These are phyloP conservation scores for Crambe crambe DNA, from an alignment of 37 sponge, comb jelly and placozoan species.

Conservation along the genomic window DNA sequence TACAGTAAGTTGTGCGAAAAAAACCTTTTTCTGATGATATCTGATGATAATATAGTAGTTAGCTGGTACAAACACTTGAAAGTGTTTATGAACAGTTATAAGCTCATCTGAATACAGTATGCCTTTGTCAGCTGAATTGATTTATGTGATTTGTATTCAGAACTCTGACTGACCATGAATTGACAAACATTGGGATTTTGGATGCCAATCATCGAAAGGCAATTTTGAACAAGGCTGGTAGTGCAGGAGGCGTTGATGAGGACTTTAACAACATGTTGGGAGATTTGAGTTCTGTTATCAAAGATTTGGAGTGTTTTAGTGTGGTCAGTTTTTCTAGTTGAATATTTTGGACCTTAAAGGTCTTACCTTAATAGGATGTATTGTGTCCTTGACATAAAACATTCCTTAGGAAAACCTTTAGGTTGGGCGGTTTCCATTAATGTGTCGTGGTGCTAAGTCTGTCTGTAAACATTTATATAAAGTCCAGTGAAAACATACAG, in stretches of 20 bases:
- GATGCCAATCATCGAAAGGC: constrained; percentile 46
- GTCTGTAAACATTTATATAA: background rate
- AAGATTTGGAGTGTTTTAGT: constrained; percentile 57
- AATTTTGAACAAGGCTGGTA: constrained; percentile 39
- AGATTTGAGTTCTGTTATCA: constrained; percentile 57
- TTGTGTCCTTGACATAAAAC: no score
- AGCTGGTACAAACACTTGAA: background rate
- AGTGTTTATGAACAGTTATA: constrained; percentile 1
- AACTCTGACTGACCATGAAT: constrained; percentile 7
- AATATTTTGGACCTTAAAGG: no score
- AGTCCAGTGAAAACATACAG: no score
- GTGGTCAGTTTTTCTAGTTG: constrained; percentile 25
- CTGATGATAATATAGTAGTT: background rate
- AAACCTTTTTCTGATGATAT: no score
- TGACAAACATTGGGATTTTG: constrained; percentile 25
- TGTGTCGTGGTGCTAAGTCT: no score
- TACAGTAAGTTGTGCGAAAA: constrained; percentile 33
- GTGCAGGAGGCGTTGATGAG: background rate
- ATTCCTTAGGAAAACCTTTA: no score
- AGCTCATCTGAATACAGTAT: background rate
- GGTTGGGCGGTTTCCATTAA: no score
- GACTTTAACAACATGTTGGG: constrained; percentile 62
- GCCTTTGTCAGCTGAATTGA: background rate
- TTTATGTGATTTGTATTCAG: background rate
- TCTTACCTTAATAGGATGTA: no score